A percentile compares a stretch with the other conserved stretches of the same genome.
Evolutionary conservation across 1,140 invertebrate species (phyloP).

Genomic region (Diploscapter pachys): DNA sequence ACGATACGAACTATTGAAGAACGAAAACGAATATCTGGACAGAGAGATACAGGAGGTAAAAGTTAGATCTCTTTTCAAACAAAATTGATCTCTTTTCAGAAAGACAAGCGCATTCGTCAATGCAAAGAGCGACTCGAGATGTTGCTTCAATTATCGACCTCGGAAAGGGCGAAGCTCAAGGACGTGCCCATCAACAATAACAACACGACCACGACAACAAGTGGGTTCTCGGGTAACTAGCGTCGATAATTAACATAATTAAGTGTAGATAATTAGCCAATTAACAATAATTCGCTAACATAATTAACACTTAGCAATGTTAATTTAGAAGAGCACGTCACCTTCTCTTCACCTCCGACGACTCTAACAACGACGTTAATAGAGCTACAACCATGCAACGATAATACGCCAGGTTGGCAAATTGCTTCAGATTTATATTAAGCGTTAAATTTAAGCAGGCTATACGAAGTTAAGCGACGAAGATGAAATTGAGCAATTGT

Average conservation of each 20-base stretch:
- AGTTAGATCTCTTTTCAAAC: background rate
- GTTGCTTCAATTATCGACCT: constrained; percentile 1
- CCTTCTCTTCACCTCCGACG: constrained; percentile 35
- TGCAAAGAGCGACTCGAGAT: constrained; percentile 44
- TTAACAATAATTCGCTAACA: background rate
- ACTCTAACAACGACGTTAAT: constrained; percentile 51
- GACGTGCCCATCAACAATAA: too few relatives aligned
- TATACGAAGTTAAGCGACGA: constrained; percentile 10
- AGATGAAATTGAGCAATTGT: constrained; percentile 40
- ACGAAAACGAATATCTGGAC: constrained; percentile 92
- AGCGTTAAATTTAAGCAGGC: constrained; percentile 1
- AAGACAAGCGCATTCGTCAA: constrained; percentile 47
- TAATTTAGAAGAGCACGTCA: constrained; percentile 33
- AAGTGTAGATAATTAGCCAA: background rate
- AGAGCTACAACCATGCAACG: constrained; percentile 39
- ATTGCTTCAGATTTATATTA: constrained; percentile 5
- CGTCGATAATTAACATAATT: constrained; percentile 13
- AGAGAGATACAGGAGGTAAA: constrained; percentile 83
- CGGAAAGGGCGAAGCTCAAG: too few relatives aligned
- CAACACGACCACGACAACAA: too few relatives aligned
- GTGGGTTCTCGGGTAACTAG: background rate
- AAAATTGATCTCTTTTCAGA: constrained; percentile 35
- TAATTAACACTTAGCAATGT: background rate
- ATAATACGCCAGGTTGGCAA: constrained; percentile 24
- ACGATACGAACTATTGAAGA: constrained; percentile 82